Evolutionary conservation across 2,888 invertebrate genomes (phyloP).

Genomic region (Cyclophora punctaria): DNA sequence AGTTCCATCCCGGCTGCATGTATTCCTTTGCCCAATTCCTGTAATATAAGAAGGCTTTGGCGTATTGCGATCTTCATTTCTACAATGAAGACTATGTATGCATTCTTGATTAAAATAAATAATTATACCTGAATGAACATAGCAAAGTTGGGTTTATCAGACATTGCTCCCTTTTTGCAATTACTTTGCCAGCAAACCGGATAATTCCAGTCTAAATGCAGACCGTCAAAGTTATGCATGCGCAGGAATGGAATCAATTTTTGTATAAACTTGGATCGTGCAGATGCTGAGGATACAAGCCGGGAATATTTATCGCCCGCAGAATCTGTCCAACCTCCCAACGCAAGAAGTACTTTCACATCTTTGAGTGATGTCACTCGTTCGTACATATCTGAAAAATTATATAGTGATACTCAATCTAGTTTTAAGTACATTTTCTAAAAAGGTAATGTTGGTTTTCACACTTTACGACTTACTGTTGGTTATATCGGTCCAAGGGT

Average conservation of each 20-base stretch:
- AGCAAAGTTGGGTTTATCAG: conserved; percentile 86
- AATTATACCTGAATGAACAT: conserved; percentile 79
- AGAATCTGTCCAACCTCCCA: conserved; percentile 98
- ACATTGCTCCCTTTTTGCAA: conserved; percentile 85
- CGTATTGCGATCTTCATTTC: neutral
- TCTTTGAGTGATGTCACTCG: conserved; percentile 81
- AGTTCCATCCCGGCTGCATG: conserved; percentile 81
- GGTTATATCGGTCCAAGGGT: conserved; percentile 91
- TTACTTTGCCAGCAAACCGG: conserved; percentile 95
- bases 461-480: conserved; percentile 76
- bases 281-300: conserved; percentile 79
- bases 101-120: neutral
- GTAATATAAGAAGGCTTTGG: conserved; percentile 8
- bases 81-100: neutral
- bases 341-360: conserved; percentile 81
- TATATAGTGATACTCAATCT: neutral
- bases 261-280: conserved; percentile 81
- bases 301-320: conserved; percentile 90
- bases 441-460: no score
- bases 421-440: no score
- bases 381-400: conserved; percentile 82
- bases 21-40: conserved; percentile 80
- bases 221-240: conserved; percentile 86
- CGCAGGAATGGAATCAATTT: conserved; percentile 82
- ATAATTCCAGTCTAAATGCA: conserved; percentile 96